A percentile compares a stretch with the other conserved stretches of the same genome.
These are phyloP conservation scores for Druceiella hillmani DNA, from an alignment of 2,888 invertebrate species.

Conservation along the genomic window DNA sequence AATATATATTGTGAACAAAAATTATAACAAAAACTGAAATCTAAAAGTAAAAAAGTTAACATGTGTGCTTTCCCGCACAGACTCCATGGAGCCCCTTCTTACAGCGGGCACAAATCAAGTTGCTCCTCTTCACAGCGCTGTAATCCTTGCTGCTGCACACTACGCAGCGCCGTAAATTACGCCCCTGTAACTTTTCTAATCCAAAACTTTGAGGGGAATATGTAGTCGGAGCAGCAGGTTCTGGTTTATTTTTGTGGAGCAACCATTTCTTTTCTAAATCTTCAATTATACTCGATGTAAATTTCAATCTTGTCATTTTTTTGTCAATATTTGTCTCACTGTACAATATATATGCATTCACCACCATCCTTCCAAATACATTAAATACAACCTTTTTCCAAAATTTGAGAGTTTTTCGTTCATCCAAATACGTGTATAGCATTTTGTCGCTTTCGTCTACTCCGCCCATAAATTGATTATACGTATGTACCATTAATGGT, in stretches of 20 bases:
- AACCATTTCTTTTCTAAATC: conserved; percentile 21
- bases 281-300: conserved; percentile 20
- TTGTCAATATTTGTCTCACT: conserved; percentile 14
- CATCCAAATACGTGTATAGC: conserved; percentile 25
- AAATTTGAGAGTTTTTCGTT: conserved; percentile 25
- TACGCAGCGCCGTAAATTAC: conserved; percentile 20
- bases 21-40: too few relatives aligned
- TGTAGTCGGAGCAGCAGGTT: conserved; percentile 10
- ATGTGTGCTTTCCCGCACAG: too few relatives aligned
- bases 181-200: conserved; percentile 18
- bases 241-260: conserved; percentile 11
- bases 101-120: conserved; percentile 20
- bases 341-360: conserved; percentile 26
- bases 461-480: conserved; percentile 25
- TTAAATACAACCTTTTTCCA: conserved; percentile 26
- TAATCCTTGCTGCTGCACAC: conserved; percentile 20
- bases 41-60: too few relatives aligned
- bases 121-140: conserved; percentile 17
- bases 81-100: conserved; percentile 22
- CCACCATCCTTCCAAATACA: conserved; percentile 24
- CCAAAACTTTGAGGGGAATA: conserved; percentile 11
- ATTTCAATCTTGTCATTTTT: conserved; percentile 22
- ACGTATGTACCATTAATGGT: conserved; percentile 19
- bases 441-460: conserved; percentile 25
- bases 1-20: too few relatives aligned